Evolutionary conservation across 2,797 vertebrate species (phyloP).

Genomic region (Chelon labrosus): DNA sequence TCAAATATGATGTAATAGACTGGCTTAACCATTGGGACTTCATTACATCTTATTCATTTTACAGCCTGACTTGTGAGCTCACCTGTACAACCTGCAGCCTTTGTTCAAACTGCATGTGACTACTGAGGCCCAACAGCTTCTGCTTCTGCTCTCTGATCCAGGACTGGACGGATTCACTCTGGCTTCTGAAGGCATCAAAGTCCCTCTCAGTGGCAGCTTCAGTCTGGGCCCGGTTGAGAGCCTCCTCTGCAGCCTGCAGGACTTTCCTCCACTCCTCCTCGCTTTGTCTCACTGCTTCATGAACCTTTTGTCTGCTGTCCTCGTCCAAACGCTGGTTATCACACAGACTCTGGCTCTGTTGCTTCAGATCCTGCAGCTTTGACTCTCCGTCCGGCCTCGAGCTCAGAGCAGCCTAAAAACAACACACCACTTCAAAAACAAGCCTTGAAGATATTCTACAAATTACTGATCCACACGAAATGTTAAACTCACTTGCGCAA

Average conservation of each 20-base stretch:
- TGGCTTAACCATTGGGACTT: too few relatives aligned
- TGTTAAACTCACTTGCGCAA: conserved; percentile 80
- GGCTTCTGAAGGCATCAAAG: conserved; percentile 75
- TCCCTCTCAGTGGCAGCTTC: conserved; percentile 67
- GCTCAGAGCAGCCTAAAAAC: conserved; percentile 81
- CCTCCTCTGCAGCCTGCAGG: conserved; percentile 40
- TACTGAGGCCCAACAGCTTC: conserved; percentile 74
- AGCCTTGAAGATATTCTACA: too few relatives aligned
- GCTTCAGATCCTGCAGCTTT: conserved; percentile 78
- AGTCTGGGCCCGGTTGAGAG: conserved; percentile 44
- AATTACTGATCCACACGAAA: neutral
- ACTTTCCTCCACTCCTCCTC: conserved; percentile 70
- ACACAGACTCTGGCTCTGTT: conserved; percentile 54
- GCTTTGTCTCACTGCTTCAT: conserved; percentile 37
- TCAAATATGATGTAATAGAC: too few relatives aligned
- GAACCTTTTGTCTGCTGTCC: conserved; percentile 47
- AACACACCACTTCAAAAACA: neutral
- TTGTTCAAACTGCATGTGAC: conserved; percentile 75
- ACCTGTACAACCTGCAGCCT: conserved; percentile 85
- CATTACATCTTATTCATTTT: too few relatives aligned
- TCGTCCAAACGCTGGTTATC: conserved; percentile 57
- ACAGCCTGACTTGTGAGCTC: conserved; percentile 8
- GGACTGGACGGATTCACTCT: conserved; percentile 72
- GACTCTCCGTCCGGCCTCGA: conserved; percentile 75
- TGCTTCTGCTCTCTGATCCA: conserved; percentile 87